Evolutionary conservation across 2,797 vertebrate genomes (phyloP).

Genomic region (Somateria mollissima): DNA sequence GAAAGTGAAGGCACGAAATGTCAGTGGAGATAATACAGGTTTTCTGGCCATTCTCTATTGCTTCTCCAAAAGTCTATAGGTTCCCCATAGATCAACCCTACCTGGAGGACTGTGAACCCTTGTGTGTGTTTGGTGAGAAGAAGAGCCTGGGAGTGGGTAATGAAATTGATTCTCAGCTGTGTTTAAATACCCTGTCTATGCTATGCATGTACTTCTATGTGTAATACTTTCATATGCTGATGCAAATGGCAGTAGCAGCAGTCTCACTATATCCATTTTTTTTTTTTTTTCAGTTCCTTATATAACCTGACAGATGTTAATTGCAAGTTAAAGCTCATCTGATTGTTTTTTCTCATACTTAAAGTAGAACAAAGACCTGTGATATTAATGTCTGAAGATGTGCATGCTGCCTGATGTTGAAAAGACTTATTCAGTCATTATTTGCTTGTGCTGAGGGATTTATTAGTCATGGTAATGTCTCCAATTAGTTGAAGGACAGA

Average conservation of each 20-base stretch:
- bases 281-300: neutral
- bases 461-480: conserved; percentile 50
- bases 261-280: fast-evolving
- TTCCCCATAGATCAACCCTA: neutral
- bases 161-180: neutral
- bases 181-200: neutral
- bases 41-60: neutral
- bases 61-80: neutral
- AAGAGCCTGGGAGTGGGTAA: neutral
- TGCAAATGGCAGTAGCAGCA: neutral
- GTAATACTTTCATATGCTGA: neutral
- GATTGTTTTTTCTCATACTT: neutral
- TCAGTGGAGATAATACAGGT: neutral
- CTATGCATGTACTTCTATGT: fast-evolving
- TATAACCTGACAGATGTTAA: conserved; percentile 8
- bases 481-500: conserved; percentile 46
- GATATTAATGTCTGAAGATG: neutral
- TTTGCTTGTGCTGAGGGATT: conserved; percentile 11
- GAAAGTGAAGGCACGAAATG: neutral
- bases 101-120: neutral
- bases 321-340: neutral
- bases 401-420: neutral
- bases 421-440: conserved; percentile 30
- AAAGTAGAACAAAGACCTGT: conserved; percentile 17
- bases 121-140: neutral